Evolutionary conservation across 2,888 invertebrate genomes (phyloP), one percentile per base, ranked within the genome.

Genomic region (Chalcis sispes): DNA sequence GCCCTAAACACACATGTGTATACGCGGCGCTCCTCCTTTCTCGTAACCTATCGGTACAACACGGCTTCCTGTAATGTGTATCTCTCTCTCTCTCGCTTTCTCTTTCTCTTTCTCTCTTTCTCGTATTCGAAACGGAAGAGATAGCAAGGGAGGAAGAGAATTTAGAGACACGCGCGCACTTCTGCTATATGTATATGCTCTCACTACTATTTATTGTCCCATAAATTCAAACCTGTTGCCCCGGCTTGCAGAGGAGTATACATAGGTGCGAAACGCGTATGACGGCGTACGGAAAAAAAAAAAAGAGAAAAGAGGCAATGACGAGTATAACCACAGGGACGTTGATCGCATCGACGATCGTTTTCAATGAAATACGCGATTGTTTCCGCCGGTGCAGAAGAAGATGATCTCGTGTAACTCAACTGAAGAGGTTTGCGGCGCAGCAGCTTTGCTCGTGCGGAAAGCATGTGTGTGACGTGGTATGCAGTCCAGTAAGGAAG

Each of bases 211-310:
- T 86, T 87, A 88, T 87, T 87, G 86, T 87, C 87, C 87, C 88
- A 88, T 88, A 88, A 88, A 88, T 88, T 88, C 85, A 87, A 88
- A 88, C 88, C 88, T 88, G 88, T 88, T 88, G 88, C 77, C 73
- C n/a, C 40, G 58, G 18, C 18, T 10, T 25, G 13, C 15, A 25
- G 20, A 1, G 66, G 18, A 18, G 25, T 2, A 29, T 5, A n/a
- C 8, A 42, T 15, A 69, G 56, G 27, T n/a, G 27, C 8, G 18
- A 62, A 40, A 15, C 13, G 29, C 5, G 27, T 5, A n/a, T n/a
- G 29, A n/a, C 2, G n/a, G 27, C 8, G 46, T 20, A 20, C n/a
- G 32, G 32, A 23, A 46, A 25, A 65, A 29, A 40, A 50, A 27
- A 15, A n/a, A n/a, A n/a, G 25, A 20, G 18, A 54, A 40, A 58